Evolutionary conservation across 2,113 vertebrate genomes (phyloP), one percentile per base, ranked within the genome.

Genomic region (Chunga burmeisteri): DNA sequence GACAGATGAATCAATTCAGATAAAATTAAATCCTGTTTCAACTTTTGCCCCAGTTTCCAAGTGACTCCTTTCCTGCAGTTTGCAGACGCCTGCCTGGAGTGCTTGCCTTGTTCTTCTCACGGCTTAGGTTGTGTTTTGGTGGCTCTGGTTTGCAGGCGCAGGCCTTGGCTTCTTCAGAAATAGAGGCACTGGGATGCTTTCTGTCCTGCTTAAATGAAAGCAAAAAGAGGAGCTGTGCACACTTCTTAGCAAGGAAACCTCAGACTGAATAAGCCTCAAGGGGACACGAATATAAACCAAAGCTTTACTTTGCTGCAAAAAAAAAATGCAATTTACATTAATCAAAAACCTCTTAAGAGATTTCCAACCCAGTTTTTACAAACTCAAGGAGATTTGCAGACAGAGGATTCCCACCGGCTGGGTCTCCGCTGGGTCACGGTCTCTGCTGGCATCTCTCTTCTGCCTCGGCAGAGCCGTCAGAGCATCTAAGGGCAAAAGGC

Each of bases 41-140:
- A 91, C 93, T 97, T 96, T 94, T 93, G 89, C 93, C 92, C 95
- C 85, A 96, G 79, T 88, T 92, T 96, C 75, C 71, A 23, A 90
- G 46, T 4, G 27, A 18, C 49, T 81, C 81, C 63, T 72, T 77
- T 55, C 82, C 71, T 55, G 88, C 50, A 5, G 34, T 32, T 58
- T 19, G 25, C 74, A 59, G 81, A 8, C 66, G 61, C 66, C 68
- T 13, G 40, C 58, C 62, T 10, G 36, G 16, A 67, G 79, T 6
- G 21, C 49, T 78, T 27, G 44, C 18, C 23, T 44, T 29, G 19
- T 50, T 32, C 77, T 49, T 38, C 92, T 47, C 84, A 7, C 10
- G 23, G 80, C 68, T 89, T 11, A 7, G 23, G 49, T 18, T 46
- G 86, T 55, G 36, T 65, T 55, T 62, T 65, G 83, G 86, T 72